Evolutionary conservation across 2,113 vertebrate species (phyloP).

Genomic region (Uria lomvia): DNA sequence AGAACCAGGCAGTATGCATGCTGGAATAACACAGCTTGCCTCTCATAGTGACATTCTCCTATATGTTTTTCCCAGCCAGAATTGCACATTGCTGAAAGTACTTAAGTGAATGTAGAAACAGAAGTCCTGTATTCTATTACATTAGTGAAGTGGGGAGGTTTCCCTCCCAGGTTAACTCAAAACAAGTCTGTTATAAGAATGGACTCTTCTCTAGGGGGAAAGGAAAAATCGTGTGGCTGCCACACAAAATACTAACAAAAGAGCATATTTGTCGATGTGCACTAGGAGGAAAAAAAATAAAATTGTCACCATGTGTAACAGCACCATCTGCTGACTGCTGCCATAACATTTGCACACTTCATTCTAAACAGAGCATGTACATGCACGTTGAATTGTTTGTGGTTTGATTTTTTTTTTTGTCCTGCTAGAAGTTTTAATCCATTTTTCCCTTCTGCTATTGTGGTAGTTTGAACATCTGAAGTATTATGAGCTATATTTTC

Average conservation of each 20-base stretch:
- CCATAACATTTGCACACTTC: neutral
- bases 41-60: fast-evolving
- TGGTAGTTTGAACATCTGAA: neutral
- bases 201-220: neutral
- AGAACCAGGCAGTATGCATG: neutral
- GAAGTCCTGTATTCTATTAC: neutral
- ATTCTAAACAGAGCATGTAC: neutral
- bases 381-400: neutral
- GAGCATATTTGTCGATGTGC: neutral
- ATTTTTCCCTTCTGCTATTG: neutral
- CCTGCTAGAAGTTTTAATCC: neutral
- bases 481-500: neutral
- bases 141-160: neutral
- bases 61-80: neutral
- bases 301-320: neutral
- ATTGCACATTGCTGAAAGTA: neutral
- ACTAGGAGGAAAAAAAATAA: neutral
- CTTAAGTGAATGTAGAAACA: neutral
- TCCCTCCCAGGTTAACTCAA: neutral
- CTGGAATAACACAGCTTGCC: neutral
- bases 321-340: neutral
- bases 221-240: neutral
- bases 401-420: neutral
- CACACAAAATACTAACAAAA: neutral
- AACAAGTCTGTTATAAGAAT: neutral